Percentiles rank a stretch among this genome's conserved stretches.
phyloP scores from a whole-genome alignment of 2,888 invertebrate genomes.

The Metopia argyrocephala region DNA sequence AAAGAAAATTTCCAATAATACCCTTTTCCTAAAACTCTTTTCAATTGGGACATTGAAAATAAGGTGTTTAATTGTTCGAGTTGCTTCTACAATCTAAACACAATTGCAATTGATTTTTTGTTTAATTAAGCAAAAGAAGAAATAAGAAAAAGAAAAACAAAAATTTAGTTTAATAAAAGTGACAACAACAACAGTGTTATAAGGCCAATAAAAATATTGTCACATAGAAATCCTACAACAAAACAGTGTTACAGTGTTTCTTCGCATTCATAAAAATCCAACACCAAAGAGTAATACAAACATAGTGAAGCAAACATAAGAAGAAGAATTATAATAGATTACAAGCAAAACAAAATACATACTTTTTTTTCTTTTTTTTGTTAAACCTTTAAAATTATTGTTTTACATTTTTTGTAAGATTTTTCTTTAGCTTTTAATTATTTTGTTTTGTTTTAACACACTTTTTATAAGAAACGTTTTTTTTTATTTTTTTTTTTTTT shows the following conservation, averaged over 20 bases:
- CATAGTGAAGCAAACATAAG: no score
- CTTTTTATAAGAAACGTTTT: background rate
- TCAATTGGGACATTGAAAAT: no score
- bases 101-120: no score
- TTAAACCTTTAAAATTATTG: no score
- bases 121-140: background rate
- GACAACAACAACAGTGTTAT: background rate
- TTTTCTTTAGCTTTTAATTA: background rate
- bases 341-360: no score
- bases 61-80: no score
- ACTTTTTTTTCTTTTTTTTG: no score
- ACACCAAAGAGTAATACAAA: background rate
- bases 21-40: no score
- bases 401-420: background rate
- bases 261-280: slow-evolving; percentile 12
- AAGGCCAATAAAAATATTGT: background rate
- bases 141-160: background rate
- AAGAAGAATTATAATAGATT: no score
- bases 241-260: background rate
- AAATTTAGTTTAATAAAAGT: background rate
- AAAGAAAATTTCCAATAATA: no score
- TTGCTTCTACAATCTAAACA: no score
- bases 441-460: background rate
- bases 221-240: background rate
- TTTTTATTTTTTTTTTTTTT: slow-evolving; percentile 1